Evolutionary conservation across 2,113 vertebrate species (phyloP).

Genomic region (Emberiza fucata): DNA sequence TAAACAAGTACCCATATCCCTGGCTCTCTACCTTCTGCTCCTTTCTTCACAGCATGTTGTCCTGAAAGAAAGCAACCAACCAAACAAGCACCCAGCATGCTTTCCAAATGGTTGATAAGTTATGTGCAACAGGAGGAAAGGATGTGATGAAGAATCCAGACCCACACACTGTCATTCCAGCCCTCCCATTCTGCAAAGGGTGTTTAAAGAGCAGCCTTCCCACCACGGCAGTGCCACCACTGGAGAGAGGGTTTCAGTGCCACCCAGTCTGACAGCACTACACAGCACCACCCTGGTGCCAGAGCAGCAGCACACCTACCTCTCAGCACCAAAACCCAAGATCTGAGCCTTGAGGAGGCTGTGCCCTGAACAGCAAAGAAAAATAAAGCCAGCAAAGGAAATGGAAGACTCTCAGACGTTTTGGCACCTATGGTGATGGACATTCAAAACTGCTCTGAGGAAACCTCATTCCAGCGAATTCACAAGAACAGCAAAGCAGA

Average conservation of each 20-base stretch:
- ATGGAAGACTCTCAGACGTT: neutral
- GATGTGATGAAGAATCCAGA: rapidly evolving
- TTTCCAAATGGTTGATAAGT: neutral
- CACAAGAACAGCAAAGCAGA: neutral
- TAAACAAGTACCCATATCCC: neutral
- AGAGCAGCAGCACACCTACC: neutral
- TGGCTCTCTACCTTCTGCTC: neutral
- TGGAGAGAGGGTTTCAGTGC: rapidly evolving
- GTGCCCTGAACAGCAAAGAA: neutral
- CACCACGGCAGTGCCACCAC: rapidly evolving
- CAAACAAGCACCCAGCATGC: neutral
- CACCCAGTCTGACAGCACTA: neutral
- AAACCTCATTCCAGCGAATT: neutral
- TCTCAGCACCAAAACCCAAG: neutral
- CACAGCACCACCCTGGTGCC: neutral
- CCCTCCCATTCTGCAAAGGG: neutral
- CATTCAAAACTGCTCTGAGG: neutral
- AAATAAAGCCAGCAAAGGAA: neutral
- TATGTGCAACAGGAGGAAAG: neutral
- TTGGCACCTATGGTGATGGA: rapidly evolving
- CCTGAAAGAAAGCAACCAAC: neutral
- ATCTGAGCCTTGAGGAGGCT: neutral
- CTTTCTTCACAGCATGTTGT: neutral
- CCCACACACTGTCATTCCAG: neutral
- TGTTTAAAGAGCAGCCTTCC: neutral